Evolutionary conservation across 2,888 invertebrate genomes (phyloP).

Genomic region (Campoplex capitator): DNA sequence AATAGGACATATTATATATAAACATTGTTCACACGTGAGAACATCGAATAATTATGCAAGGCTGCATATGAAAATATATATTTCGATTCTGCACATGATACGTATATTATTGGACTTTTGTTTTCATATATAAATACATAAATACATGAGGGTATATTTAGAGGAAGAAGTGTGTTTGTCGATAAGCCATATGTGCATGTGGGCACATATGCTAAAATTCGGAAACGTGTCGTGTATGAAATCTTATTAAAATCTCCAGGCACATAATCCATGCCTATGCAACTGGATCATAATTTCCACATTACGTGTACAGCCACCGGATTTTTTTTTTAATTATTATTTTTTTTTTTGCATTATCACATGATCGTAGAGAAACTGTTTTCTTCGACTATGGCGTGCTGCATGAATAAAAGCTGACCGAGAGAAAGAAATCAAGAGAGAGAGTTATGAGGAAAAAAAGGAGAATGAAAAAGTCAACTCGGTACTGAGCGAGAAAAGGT

Average conservation of each 20-base stretch:
- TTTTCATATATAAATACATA: not conserved
- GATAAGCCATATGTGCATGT: slow-evolving; percentile 10
- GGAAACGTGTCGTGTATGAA: slow-evolving; percentile 33
- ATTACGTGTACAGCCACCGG: slow-evolving; percentile 21
- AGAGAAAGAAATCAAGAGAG: not conserved
- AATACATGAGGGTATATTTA: not conserved
- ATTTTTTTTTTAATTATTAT: slow-evolving; percentile 12
- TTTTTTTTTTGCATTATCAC: slow-evolving; percentile 29
- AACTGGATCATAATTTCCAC: slow-evolving; percentile 37
- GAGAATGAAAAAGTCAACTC: not conserved
- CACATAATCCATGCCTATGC: not conserved
- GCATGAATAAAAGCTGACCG: not conserved
- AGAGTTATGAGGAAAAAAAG: not conserved
- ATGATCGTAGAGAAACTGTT: slow-evolving; percentile 22
- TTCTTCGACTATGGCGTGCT: slow-evolving; percentile 15
- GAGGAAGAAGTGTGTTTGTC: not conserved
- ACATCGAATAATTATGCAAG: slow-evolving; percentile 42
- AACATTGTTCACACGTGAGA: slow-evolving; percentile 43
- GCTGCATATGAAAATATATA: slow-evolving; percentile 15
- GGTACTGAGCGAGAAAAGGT: not conserved
- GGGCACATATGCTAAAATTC: slow-evolving; percentile 23
- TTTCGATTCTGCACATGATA: not conserved
- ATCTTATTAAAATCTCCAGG: slow-evolving; percentile 23
- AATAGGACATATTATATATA: not conserved
- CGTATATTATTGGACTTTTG: not conserved